Base-by-base conservation (phyloP, 1,140 invertebrate genomes). In the Caenorhabditis tropicalis region DNA sequence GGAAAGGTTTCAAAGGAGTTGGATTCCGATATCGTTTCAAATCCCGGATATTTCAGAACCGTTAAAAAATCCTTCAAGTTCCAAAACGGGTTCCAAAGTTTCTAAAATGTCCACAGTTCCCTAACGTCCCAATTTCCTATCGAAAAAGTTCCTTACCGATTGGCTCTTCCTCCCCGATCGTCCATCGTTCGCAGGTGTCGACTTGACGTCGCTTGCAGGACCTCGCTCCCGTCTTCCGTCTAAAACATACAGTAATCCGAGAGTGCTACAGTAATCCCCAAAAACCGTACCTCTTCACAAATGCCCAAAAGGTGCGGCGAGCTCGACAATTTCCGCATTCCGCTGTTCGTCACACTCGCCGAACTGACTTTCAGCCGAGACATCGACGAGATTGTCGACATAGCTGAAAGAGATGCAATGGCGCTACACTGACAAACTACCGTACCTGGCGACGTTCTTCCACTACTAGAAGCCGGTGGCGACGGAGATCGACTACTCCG, bases 301-400 rank as follows among this genome's bases (percentile, higher is more conserved):
- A 65, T 82, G 16, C 82, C 83, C 43, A 91, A 80, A 9, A 91
- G 43, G 85, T 91, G 90, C 31, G 90, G 90, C 2, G 89, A 91
- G 6, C 86, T 88, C 51, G 87, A 89, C n/a, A 90, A 51, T 49
- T 90, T 90, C 31, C 89, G 80, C 89, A 90, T 91, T 81, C 89
- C 88, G n/a, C 56, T 85, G 31, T 80, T 85, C 29, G 60, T 53
- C 51, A 87, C 53, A 74, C 86, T 56, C 27, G 88, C 51, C 24
- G 87, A 82, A 21, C 88, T 56, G 9, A 85, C 86, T 83, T 91
- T 89, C 56, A 90, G 82, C 15, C 89, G 86, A 16, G 85, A 65
- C 31, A 87, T 49, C 12, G 83, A 85, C 24, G 89, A 89, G 58
- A 90, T 70, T 36, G 88, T 46, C 19, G 86, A 85, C 33, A 82